Percentiles rank a stretch among this genome's conserved stretches.
Conservation (phyloP, 2,797 vertebrate species). For the Tolypeutes matacus region DNA sequence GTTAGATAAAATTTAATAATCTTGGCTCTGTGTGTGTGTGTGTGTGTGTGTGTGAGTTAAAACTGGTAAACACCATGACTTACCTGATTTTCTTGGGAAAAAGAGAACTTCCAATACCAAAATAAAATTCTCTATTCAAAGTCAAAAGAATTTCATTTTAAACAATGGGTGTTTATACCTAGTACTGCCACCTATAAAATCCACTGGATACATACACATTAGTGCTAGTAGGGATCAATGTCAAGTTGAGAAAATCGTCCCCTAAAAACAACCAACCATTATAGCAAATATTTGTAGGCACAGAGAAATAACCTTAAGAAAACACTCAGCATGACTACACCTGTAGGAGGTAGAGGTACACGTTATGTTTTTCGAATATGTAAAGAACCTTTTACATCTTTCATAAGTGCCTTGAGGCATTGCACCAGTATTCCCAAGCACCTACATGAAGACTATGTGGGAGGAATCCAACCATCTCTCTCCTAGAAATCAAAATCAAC, state of each 20-base stretch:
- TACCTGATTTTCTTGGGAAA: neutral
- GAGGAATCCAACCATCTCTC: neutral
- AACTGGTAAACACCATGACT: conserved; percentile 9
- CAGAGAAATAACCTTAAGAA: neutral
- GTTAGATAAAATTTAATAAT: conserved; percentile 23
- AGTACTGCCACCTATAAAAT: neutral
- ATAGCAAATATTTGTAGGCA: neutral
- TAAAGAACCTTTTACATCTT: neutral
- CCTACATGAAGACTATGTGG: neutral
- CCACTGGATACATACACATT: neutral
- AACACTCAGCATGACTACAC: neutral
- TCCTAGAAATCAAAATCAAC: conserved; percentile 27
- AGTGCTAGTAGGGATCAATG: neutral
- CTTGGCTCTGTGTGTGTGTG: neutral
- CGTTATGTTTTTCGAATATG: neutral
- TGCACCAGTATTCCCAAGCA: neutral
- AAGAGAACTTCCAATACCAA: conserved; percentile 5
- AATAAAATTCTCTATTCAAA: conserved; percentile 33
- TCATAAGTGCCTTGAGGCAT: neutral
- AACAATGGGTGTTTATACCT: neutral
- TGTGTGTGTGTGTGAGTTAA: neutral
- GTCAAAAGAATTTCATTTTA: neutral
- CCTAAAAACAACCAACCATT: neutral
- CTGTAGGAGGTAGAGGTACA: neutral
- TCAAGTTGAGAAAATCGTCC: conserved; percentile 37